A percentile compares a stretch with the other conserved stretches of the same genome.
These are phyloP conservation scores for Solea solea DNA, from an alignment of 2,113 vertebrate species.

Conservation along the genomic window DNA sequence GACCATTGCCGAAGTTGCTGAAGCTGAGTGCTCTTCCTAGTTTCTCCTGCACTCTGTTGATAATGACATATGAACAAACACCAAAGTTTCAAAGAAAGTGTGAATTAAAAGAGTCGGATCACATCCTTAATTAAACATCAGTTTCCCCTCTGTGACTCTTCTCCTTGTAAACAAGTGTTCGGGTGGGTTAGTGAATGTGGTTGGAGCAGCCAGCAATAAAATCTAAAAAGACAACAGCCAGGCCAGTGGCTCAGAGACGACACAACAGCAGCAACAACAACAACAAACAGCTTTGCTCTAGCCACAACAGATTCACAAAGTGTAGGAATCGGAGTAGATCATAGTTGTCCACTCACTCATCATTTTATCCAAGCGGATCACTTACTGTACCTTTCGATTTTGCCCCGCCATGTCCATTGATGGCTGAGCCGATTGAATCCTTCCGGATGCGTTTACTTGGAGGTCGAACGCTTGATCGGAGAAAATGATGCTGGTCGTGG, in stretches of 20 bases:
- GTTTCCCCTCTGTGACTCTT: background rate
- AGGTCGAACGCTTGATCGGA: slow-evolving; percentile 96
- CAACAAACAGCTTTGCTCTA: slow-evolving; percentile 5
- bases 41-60: background rate
- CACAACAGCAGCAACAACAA: background rate
- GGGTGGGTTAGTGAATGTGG: slow-evolving; percentile 32
- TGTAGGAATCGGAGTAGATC: background rate
- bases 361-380: slow-evolving; percentile 58
- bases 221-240: background rate
- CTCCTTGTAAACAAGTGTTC: background rate
- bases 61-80: background rate
- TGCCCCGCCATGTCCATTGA: slow-evolving; percentile 83
- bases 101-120: slow-evolving; percentile 4
- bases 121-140: background rate
- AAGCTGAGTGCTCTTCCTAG: background rate
- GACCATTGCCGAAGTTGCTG: too few species aligned
- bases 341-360: slow-evolving; percentile 11
- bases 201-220: slow-evolving; percentile 9
- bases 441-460: slow-evolving; percentile 97
- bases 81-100: slow-evolving; percentile 4
- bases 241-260: slow-evolving; percentile 10
- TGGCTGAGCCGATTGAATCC: slow-evolving; percentile 87
- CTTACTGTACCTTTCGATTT: slow-evolving; percentile 90
- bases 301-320: slow-evolving; percentile 24
- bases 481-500: slow-evolving; percentile 99